Evolutionary conservation across 2,113 vertebrate genomes (phyloP).

Genomic region (Tragelaphus buxtoni): DNA sequence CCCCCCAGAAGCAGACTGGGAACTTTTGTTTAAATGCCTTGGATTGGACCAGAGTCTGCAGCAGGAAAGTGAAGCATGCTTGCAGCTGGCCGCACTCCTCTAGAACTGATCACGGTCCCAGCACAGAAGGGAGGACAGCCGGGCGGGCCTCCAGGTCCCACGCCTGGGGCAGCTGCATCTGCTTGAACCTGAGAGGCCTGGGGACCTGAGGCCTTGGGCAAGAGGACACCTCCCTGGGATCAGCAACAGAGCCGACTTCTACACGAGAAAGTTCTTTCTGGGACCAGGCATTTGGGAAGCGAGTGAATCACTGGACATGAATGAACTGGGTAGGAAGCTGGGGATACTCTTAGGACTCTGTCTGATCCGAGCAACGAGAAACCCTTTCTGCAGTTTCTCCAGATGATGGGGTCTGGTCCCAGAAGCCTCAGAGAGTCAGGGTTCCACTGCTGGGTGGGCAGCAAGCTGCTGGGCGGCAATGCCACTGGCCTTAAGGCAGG

Average conservation of each 20-base stretch:
- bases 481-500: background rate
- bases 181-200: background rate
- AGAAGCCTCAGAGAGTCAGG: background rate
- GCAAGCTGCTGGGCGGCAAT: background rate
- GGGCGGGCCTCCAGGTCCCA: background rate
- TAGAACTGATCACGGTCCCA: background rate
- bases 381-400: background rate
- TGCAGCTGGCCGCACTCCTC: background rate
- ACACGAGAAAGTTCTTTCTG: background rate
- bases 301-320: background rate
- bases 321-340: background rate
- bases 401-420: background rate
- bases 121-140: background rate
- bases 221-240: background rate
- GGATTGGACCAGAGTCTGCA: background rate
- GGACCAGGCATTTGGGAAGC: background rate
- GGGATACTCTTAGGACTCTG: too few species aligned
- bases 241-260: background rate
- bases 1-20: background rate
- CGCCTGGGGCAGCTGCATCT: background rate
- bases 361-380: background rate
- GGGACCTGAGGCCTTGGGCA: background rate
- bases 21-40: background rate
- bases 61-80: background rate
- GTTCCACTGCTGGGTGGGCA: background rate